phyloP scores from a whole-genome alignment of 2,888 invertebrate genomes.

The Seira musarum region DNA sequence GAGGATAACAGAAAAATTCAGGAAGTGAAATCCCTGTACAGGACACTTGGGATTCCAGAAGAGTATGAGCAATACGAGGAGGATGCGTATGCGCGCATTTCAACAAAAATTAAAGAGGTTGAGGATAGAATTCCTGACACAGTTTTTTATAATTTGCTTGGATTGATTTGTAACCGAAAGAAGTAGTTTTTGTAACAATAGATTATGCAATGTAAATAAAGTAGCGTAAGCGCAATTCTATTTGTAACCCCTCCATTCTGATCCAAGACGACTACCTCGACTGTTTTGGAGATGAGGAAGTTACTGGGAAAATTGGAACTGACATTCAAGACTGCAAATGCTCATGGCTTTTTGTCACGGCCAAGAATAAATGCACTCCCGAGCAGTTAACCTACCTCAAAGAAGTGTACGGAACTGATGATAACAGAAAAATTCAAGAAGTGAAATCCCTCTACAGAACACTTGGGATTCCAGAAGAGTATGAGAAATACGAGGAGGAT shows the following conservation, averaged over 20 bases:
- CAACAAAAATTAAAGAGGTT: neutral
- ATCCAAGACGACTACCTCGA: slow-evolving; percentile 94
- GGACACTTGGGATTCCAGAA: slow-evolving; percentile 67
- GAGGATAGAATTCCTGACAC: neutral
- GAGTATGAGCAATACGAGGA: slow-evolving; percentile 69
- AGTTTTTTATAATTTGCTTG: slow-evolving; percentile 17
- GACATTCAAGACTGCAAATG: slow-evolving; percentile 98
- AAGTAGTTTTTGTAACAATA: too few species aligned
- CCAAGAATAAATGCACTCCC: slow-evolving; percentile 83
- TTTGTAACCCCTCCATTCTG: too few species aligned
- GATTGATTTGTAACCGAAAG: slow-evolving; percentile 1
- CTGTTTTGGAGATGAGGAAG: slow-evolving; percentile 88
- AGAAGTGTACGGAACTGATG: slow-evolving; percentile 83
- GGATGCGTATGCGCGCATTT: slow-evolving; percentile 17
- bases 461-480: slow-evolving; percentile 68
- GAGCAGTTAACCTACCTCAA: slow-evolving; percentile 77
- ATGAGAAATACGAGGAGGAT: slow-evolving; percentile 66
- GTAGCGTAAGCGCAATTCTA: too few species aligned
- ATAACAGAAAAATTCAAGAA: slow-evolving; percentile 79
- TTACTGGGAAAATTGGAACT: slow-evolving; percentile 91
- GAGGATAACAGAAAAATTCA: slow-evolving; percentile 48
- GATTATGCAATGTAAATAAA: too few species aligned
- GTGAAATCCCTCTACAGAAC: slow-evolving; percentile 70
- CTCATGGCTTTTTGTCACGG: slow-evolving; percentile 93
- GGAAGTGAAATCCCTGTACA: slow-evolving; percentile 70